Evolutionary conservation across 2,888 invertebrate species (phyloP).

Genomic region (Nemotelus nigrinus): DNA sequence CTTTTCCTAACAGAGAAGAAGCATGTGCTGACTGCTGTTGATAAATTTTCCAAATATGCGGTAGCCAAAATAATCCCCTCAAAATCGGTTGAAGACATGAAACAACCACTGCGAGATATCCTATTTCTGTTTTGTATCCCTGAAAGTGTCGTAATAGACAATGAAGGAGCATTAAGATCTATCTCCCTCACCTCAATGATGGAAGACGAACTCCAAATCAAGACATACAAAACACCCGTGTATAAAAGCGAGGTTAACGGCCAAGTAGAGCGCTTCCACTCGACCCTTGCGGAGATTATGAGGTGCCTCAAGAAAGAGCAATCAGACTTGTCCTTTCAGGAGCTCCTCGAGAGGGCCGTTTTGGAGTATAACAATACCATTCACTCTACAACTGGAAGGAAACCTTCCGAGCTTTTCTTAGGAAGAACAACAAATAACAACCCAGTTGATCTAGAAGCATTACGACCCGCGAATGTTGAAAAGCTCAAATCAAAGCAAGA

Average conservation of each 20-base stretch:
- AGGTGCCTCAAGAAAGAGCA: too few relatives aligned
- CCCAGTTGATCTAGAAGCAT: too few relatives aligned
- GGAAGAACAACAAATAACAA: too few relatives aligned
- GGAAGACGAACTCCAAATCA: slow-evolving; percentile 38
- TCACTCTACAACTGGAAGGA: too few relatives aligned
- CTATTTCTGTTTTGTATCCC: slow-evolving; percentile 39
- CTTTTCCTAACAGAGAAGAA: background rate
- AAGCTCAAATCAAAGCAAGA: slow-evolving; percentile 10
- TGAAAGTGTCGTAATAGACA: slow-evolving; percentile 24
- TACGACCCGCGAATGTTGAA: background rate
- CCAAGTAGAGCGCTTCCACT: too few relatives aligned
- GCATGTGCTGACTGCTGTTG: slow-evolving; percentile 38
- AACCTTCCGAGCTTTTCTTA: too few relatives aligned
- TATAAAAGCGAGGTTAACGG: slow-evolving; percentile 15
- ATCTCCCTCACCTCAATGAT: slow-evolving; percentile 39
- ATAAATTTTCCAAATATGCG: slow-evolving; percentile 46
- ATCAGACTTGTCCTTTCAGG: too few relatives aligned
- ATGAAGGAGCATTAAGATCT: slow-evolving; percentile 39
- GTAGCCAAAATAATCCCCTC: slow-evolving; percentile 26
- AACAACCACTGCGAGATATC: slow-evolving; percentile 38
- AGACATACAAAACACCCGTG: slow-evolving; percentile 41
- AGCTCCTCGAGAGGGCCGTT: too few relatives aligned
- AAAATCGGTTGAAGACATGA: slow-evolving; percentile 39
- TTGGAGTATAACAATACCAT: too few relatives aligned
- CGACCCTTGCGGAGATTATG: too few relatives aligned